Base-by-base conservation (phyloP, 2,888 invertebrate genomes). In the Argyra leucocephala region DNA sequence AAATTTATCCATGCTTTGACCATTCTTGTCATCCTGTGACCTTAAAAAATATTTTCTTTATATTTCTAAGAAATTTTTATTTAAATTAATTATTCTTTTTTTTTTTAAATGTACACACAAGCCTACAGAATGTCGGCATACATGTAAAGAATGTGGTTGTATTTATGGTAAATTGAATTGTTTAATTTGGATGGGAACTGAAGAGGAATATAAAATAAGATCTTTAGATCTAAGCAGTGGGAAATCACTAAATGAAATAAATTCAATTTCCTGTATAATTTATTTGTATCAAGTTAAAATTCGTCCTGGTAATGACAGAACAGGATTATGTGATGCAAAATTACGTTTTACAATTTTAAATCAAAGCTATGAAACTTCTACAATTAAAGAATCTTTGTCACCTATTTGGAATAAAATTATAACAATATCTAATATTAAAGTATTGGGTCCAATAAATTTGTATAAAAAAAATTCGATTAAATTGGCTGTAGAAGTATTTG, bases 261-360 rank as follows among this genome's bases (percentile, higher is more conserved):
- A 0, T 71, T 66, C 7, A 64, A 69, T 86, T 67, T 84, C 86
- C 71, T 84, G 85, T 67, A 82, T 85, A 22, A 82, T 84, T 0
- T 87, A 87, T 72, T 81, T 90, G 69, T 87, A 87, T 74, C 86
- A 86, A 79, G 89, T 87, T 1, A 86, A 86, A 74, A 78, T 90
- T 57, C 81, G 80, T 21, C 82, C 81, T 0, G 84, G 84, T 2
- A 77, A 79, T 68, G 85, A 86, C 66, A 76, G 76, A 22, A 79
- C 79, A 7, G 84, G 82, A 0, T 74, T 83, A 23, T 80, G 82
- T 36, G 83, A 86, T 74, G 80, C 86, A 0, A 72, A 74, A 62
- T 58, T 78, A 1, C 69, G 73, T 2, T 67, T 76, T 0, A 66
- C 73, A 4, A 72, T 76, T 26, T 74, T 70, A 0, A 69, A 72